Evolutionary conservation across 2,888 invertebrate genomes (phyloP).

Genomic region (Troglohyphantes excavatus): DNA sequence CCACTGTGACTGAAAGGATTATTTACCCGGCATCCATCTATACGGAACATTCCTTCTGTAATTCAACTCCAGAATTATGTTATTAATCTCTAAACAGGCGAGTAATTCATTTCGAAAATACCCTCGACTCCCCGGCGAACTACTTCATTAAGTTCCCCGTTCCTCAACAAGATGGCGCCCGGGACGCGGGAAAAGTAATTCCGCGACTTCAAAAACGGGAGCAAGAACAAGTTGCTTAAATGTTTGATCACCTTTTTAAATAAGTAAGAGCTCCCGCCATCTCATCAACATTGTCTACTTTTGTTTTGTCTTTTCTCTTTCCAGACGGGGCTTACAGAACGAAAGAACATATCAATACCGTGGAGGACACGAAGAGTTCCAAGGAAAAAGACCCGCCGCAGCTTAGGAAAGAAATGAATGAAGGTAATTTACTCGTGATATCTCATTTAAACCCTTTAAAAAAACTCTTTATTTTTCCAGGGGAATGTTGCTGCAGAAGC

Average conservation of each 20-base stretch:
- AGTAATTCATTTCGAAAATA: conserved; percentile 16
- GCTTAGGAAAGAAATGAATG: conserved; percentile 64
- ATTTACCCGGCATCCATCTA: too few relatives aligned
- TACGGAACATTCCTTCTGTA: neutral
- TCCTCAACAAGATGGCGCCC: neutral
- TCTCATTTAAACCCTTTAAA: conserved; percentile 66
- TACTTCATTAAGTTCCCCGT: conserved; percentile 28
- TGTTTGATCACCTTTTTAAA: conserved; percentile 67
- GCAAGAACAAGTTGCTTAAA: conserved; percentile 34
- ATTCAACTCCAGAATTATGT: conserved; percentile 16
- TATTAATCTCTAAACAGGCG: conserved; percentile 27
- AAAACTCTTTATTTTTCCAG: conserved; percentile 3
- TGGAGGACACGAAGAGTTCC: conserved; percentile 48
- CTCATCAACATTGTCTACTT: conserved; percentile 55
- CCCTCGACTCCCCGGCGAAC: neutral
- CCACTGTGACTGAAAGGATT: too few relatives aligned
- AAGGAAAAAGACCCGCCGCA: conserved; percentile 58
- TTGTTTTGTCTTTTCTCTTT: conserved; percentile 31
- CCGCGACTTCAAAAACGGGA: conserved; percentile 28
- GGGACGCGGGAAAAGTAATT: conserved; percentile 35
- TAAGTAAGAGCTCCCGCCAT: conserved; percentile 41
- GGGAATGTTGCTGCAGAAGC: conserved; percentile 18
- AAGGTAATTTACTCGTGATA: conserved; percentile 64
- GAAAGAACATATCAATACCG: conserved; percentile 77
- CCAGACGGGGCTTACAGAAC: conserved; percentile 68